phyloP scores from a whole-genome alignment of 2,797 vertebrate species.

The Epinephelus coioides region DNA sequence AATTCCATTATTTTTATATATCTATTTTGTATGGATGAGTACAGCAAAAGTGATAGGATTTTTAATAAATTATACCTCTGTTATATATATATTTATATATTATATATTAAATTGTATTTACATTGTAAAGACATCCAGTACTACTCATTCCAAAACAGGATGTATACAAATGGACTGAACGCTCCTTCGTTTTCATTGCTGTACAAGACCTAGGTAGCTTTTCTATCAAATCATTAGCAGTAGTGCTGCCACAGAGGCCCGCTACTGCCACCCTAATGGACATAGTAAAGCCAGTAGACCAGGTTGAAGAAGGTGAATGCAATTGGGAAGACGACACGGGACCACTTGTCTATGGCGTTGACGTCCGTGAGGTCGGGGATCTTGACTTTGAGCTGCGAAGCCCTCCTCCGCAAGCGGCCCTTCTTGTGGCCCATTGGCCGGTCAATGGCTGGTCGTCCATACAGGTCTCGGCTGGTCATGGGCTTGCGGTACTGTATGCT shows the following conservation, averaged over 20 bases:
- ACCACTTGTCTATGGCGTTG: constrained; percentile 98
- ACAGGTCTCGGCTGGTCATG: constrained; percentile 89
- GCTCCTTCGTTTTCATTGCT: constrained; percentile 41
- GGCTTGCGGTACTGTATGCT: constrained; percentile 94
- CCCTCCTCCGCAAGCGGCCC: constrained; percentile 88
- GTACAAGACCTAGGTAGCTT: constrained; percentile 59
- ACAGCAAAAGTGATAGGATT: constrained; percentile 71
- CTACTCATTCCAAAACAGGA: constrained; percentile 62
- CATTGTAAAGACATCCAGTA: constrained; percentile 75
- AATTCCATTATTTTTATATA: constrained; percentile 58
- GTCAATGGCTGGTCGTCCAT: constrained; percentile 85
- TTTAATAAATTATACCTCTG: constrained; percentile 76
- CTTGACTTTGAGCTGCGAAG: constrained; percentile 96
- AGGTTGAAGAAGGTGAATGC: constrained; percentile 96
- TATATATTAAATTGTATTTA: constrained; percentile 81
- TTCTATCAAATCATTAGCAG: constrained; percentile 30
- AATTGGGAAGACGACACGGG: constrained; percentile 94
- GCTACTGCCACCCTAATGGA: constrained; percentile 86
- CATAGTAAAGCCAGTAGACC: constrained; percentile 97
- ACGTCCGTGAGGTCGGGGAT: constrained; percentile 97
- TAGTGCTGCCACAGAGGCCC: constrained; percentile 8
- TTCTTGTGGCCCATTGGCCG: constrained; percentile 89
- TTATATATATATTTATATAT: constrained; percentile 65
- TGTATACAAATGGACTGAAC: constrained; percentile 74
- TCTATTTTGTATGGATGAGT: constrained; percentile 67